Evolutionary conservation across 2,888 invertebrate species (phyloP), one percentile per base, ranked within the genome.

Genomic region (Euproctis similis): DNA sequence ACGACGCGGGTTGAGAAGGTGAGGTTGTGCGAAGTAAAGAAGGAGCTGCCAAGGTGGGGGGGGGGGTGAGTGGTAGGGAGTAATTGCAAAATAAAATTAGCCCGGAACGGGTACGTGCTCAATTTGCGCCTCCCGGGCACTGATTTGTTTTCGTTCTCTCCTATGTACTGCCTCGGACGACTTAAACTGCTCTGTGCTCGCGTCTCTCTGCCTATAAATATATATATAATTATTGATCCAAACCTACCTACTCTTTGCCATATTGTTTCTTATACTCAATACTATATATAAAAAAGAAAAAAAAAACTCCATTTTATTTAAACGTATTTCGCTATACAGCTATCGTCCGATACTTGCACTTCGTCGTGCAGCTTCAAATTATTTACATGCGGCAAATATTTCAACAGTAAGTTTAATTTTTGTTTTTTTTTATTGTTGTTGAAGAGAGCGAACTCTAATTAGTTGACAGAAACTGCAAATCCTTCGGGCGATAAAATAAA

Each of bases 71-170:
- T n/a, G 46, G 46, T 59, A 63, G 77, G 80, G 78, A 73, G 82
- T 84, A 84, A 84, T 84, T 84, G 84, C 84, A 81, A 84, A 84
- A 84, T 84, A 84, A 84, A 84, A 84, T 84, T 84, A 84, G 84
- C 81, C n/a, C 74, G 64, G 80, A 81, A 81, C 78, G 77, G 82
- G 77, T 82, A 84, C 84, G 84, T 84, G 82, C 81, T 80, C 82
- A 82, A 84, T 82, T 84, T 81, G 76, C 78, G 81, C 81, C 81
- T 77, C 80, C 80, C 77, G 53, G n/a, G 71, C 76, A 66, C 80
- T 81, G 84, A 84, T 84, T 84, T 84, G 84, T 82, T 82, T 84
- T 80, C 77, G 69, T 59, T 69, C 72, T 68, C 60, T 63, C 65
- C 69, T 61, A 68, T 71, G 61, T 65, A 53, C 14, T 52, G 50